Base-by-base conservation (phyloP, 2,888 invertebrate species). In the Callyntrura sp. region DNA sequence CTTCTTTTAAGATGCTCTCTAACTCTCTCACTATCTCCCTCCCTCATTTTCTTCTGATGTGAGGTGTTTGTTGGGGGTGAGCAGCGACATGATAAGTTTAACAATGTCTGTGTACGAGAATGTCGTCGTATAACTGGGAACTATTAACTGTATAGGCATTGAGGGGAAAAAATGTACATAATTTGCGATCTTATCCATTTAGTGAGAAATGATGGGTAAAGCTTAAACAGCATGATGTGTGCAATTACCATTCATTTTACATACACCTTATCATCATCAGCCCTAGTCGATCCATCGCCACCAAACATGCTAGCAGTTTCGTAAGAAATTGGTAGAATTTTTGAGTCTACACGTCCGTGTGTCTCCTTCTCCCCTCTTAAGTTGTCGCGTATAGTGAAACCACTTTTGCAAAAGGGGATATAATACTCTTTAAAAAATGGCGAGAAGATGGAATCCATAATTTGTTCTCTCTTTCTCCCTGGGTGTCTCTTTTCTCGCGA, bases 241-340 rank as follows among this genome's bases (percentile, higher is more conserved):
- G 23, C 81, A 23, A 81, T 81, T 62, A 81, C 35, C 45, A 45
- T 81, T 23, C 60, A 35, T 60, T 62, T 81, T 60, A 81, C 43
- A 68, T 25, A 35, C 35, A 55, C 78, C 17, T 78, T 57, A 78
- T 78, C 78, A 51, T 76, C 51, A 57, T 78, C 78, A 23, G 6
- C 51, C 11, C 9, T 20, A 45, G 25, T 48, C 48, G 8, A 55
- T 35, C 55, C 78, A 57, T 78, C 57, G 9, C 28, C 78, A 55
- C 14, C 6, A 35, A 35, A 35, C 35, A 35, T 35, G 6, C 35
- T 35, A 35, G 35, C 35, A 35, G 35, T 4, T 4, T 2, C 2
- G 35, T 35, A 35, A 35, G 35, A 35, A 35, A 2, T 35, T 2
- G 35, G 35, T 35, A 35, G 35, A 35, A 4, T 35, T 35, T 35